Evolutionary conservation across 2,888 invertebrate genomes (phyloP).

Genomic region (Priapulus caudatus): DNA sequence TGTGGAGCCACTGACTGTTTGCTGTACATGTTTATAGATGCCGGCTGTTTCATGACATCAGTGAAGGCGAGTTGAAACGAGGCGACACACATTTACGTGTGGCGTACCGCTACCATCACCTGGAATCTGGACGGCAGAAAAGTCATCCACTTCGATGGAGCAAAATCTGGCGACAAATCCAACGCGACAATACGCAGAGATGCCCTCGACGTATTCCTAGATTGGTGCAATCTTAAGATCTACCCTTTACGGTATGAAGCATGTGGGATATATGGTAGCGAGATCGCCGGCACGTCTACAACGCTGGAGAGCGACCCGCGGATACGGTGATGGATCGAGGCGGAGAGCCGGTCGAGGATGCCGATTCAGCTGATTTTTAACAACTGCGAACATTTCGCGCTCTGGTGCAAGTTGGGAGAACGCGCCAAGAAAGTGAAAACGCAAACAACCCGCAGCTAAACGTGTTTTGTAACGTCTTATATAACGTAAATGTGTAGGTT

Average conservation of each 20-base stretch:
- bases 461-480: no score
- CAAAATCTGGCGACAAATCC: no score
- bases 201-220: neutral
- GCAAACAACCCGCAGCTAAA: no score
- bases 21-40: no score
- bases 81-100: conserved; percentile 3
- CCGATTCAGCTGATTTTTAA: neutral
- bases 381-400: conserved; percentile 3
- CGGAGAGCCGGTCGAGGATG: neutral
- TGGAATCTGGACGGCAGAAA: neutral
- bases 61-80: neutral
- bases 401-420: neutral
- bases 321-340: neutral
- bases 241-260: neutral
- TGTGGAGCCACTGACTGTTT: no score
- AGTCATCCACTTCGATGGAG: neutral
- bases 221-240: neutral
- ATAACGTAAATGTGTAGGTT: no score
- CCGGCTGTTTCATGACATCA: neutral
- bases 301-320: neutral
- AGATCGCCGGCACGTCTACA: neutral
- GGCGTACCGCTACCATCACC: neutral
- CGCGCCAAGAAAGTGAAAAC: no score
- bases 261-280: no score
- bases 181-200: neutral